A percentile compares a stretch with the other conserved stretches of the same genome.
Conservation (phyloP, 2,888 invertebrate genomes). For the Gryllus longicercus region DNA sequence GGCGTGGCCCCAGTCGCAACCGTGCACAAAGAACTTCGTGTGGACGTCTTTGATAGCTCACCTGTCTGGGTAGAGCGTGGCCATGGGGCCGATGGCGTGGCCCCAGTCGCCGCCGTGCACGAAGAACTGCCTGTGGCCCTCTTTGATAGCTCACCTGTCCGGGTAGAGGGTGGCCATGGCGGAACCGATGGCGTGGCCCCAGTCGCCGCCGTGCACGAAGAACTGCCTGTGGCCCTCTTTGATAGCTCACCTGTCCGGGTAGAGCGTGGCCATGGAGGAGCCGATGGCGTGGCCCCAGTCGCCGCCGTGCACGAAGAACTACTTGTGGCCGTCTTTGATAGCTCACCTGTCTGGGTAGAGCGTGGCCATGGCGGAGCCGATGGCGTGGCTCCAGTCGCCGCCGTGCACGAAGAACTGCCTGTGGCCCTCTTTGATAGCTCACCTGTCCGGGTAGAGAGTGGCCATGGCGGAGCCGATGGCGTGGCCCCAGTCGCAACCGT, state of each 20-base stretch:
- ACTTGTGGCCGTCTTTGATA: too few relatives aligned
- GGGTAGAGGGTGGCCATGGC: slow-evolving; percentile 63
- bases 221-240: too few relatives aligned
- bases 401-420: slow-evolving; percentile 67
- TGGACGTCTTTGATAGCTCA: slow-evolving; percentile 49
- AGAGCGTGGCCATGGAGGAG: too few relatives aligned
- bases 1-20: slow-evolving; percentile 33
- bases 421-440: slow-evolving; percentile 49
- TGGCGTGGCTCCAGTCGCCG: slow-evolving; percentile 76
- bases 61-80: slow-evolving; percentile 59
- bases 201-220: slow-evolving; percentile 71
- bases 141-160: slow-evolving; percentile 44
- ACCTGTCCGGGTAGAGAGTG: slow-evolving; percentile 54
- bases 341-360: too few relatives aligned
- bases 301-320: too few relatives aligned
- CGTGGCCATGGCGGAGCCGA: slow-evolving; percentile 59
- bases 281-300: too few relatives aligned
- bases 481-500: too few relatives aligned
- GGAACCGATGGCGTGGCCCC: slow-evolving; percentile 66
- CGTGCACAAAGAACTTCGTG: slow-evolving; percentile 41
- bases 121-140: slow-evolving; percentile 61
- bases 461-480: slow-evolving; percentile 60
- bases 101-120: slow-evolving; percentile 85
- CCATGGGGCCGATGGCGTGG: slow-evolving; percentile 59
- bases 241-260: too few relatives aligned